Base-by-base conservation (phyloP, 2,888 invertebrate genomes). In the Eupithecia centaureata region DNA sequence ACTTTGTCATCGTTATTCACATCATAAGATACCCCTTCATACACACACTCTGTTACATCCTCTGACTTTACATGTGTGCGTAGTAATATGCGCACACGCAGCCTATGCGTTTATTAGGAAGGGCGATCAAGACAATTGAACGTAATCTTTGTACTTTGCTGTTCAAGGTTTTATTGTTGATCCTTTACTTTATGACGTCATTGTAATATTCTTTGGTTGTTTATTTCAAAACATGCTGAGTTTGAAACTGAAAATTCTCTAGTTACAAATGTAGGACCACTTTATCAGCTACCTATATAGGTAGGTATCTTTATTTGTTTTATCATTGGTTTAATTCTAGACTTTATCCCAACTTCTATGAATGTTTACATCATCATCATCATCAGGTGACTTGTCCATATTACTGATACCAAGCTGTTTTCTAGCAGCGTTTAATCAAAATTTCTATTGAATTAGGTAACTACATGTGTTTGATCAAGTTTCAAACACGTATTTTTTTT, bases 151-250 rank as follows among this genome's bases (percentile, higher is more conserved):
- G 68, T 74, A 72, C 74, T 75, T 74, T 25, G 54, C 33, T 32
- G 75, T 82, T 83, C 90, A 90, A 90, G 91, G 90, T 82, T 88
- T 80, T 84, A 76, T 80, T 84, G 85, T 84, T 84, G 83, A 84
- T 82, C 77, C 81, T 82, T 80, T 78, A 82, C 79, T 80, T 76
- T 73, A 76, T 86, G 84, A 81, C 86, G 85, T 84, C 86, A 88
- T 72, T 63, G 59, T 73, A 80, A 89, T 86, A 86, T 86, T 88
- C 82, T 81, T 79, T 77, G 15, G 74, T 68, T 77, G 79, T 78
- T 86, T 86, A 86, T 83, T 79, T 80, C 32, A 60, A 27, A 15
- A 15, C 22, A n/a, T n/a, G n/a, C 32, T 8, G 32, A 32, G 10
- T 7, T n/a, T 38, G 1, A 38, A 38, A 7, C 38, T 38, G 4